Base-by-base conservation (phyloP, 2,113 vertebrate species). In the Cheilinus undulatus region DNA sequence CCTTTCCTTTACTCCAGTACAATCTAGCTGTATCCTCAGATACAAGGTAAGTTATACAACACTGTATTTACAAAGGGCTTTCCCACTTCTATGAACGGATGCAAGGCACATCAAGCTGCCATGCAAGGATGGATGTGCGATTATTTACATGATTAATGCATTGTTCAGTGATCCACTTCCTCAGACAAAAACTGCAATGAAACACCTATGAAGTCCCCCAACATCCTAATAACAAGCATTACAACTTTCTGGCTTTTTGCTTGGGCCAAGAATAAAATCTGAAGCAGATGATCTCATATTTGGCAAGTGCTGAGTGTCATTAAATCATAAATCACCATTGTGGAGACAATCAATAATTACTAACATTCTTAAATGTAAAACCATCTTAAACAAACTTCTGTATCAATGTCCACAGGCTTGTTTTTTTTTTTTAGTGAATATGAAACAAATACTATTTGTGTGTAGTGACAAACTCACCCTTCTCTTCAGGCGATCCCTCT, bases 401-500 rank as follows among this genome's bases (percentile, higher is more conserved):
- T 34, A 34, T 34, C 32, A 34, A 34, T 34, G n/a, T n/a, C 11
- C 8, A 34, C 15, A 42, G 38, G 15, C 5, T 42, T 42, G 38
- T 5, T 15, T 13, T 42, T 5, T 5, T 5, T 17, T 42, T 42
- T 42, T 15, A 15, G 13, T 14, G 14, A 15, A 42, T 20, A 11
- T 38, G n/a, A 40, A 5, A 60, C 8, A 10, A 4, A 58, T 28
- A 67, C 65, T 52, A n/a, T 15, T 12, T 50, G 66, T 40, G 49
- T 13, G 23, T 54, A 23, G 20, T 27, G 9, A 53, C 2, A 64
- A 60, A 79, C 94, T 70, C 51, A 95, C 95, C 92, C 96, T 93
- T 73, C 94, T 95, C 92, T 97, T 97, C 86, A 97, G 94, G 28
- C 95, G 93, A 32, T 96, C 95, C 38, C 96, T 90, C 87, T 97